Percentiles rank a stretch among this genome's conserved stretches.
Evolutionary conservation across 2,113 vertebrate genomes (phyloP).

Genomic region (Microcebus murinus): DNA sequence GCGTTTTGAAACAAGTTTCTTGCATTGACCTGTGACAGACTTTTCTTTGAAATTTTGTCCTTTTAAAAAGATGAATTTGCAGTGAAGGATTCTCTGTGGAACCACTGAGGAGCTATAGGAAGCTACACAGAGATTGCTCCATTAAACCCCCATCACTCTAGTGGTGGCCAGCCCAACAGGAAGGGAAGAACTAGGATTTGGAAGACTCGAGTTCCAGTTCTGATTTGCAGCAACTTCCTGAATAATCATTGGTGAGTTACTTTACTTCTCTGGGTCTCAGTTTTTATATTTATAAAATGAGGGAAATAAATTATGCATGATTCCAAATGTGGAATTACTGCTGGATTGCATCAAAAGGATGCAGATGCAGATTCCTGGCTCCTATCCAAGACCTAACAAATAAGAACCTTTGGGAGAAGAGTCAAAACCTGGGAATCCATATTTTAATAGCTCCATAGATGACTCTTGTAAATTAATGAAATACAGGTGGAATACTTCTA

Average conservation of each 20-base stretch:
- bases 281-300: constrained; percentile 38
- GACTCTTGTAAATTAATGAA: constrained; percentile 58
- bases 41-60: background rate
- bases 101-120: background rate
- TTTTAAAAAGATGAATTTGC: background rate
- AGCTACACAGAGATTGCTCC: background rate
- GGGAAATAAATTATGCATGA: background rate
- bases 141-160: background rate
- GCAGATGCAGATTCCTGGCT: constrained; percentile 36
- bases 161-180: background rate
- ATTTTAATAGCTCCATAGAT: constrained; percentile 33
- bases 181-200: background rate
- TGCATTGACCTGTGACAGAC: background rate
- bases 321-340: background rate
- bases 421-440: constrained; percentile 39
- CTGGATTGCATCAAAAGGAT: background rate
- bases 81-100: background rate
- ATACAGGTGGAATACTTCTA: constrained; percentile 41
- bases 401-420: constrained; percentile 39
- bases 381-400: constrained; percentile 35
- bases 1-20: background rate
- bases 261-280: background rate
- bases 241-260: background rate
- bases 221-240: background rate
- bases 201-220: background rate